Evolutionary conservation across 2,113 vertebrate species (phyloP), one percentile per base, ranked within the genome.

Genomic region (Cygnus buccinator): DNA sequence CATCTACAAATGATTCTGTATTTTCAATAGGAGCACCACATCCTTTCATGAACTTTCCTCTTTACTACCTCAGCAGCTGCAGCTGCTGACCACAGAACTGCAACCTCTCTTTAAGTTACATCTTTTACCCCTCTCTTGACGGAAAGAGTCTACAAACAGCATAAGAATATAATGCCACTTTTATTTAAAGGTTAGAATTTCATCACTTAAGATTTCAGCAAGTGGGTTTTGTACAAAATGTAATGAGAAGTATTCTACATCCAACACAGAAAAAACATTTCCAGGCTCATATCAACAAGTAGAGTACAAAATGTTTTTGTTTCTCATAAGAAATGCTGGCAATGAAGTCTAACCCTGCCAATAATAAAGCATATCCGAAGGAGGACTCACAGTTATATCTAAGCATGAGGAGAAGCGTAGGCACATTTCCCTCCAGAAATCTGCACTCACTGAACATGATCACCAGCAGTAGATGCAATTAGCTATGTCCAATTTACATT

Each of bases 401-500:
- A 67, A 87, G 62, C 70, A 52, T 43, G 76, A 82, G 33, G 9
- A 89, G 79, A 86, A 71, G 44, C 35, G 70, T 58, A 79, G 78
- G 87, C 84, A 83, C 58, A 28, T 89, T 92, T 79, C 74, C 66
- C 89, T 91, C 54, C 94, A 93, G 94, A 94, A 94, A 94, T 75
- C 29, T 2, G 66, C 77, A 28, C 58, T 91, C 63, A 5, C 68
- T 65, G 59, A 96, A 76, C 28, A 7, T 11, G 52, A 76, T 88
- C 85, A 84, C 68, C 85, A 79, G 82, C 90, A 91, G 78, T 65
- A 75, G 76, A 82, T 96, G 88, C 93, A 95, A 91, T 90, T 94
- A 95, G 74, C 73, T 94, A 81, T 70, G 87, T 94, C 91, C 83
- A 95, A 92, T 97, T 97, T 97, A 96, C 88, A 90, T 96, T 91